Percentiles rank a stretch among this genome's conserved stretches.
Evolutionary conservation across 1,140 invertebrate genomes (phyloP).

Genomic region (Calosoma granatense): DNA sequence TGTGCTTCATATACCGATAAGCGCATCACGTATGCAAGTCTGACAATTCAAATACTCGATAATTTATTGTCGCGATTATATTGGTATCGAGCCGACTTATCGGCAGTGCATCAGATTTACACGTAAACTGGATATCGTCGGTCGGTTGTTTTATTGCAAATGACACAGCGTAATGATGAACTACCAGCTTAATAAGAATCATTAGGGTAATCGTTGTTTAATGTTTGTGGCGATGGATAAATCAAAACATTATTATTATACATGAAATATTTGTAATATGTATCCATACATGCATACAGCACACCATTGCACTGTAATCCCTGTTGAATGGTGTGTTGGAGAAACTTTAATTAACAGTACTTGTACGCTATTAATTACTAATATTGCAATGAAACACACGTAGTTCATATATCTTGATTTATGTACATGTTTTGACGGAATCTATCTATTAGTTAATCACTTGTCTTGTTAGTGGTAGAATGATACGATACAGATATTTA

Average conservation of each 20-base stretch:
- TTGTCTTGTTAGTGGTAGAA: too few relatives aligned
- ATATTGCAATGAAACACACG: too few relatives aligned
- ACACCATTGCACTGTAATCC: too few relatives aligned
- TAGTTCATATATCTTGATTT: too few relatives aligned
- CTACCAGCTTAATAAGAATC: slow-evolving; percentile 22
- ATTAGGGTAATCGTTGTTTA: slow-evolving; percentile 19
- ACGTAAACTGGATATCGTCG: neutral
- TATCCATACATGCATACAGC: too few relatives aligned
- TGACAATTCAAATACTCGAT: neutral
- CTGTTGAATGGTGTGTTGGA: too few relatives aligned
- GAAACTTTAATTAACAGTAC: too few relatives aligned
- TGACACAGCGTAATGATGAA: slow-evolving; percentile 20
- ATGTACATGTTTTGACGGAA: too few relatives aligned
- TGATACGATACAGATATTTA: too few relatives aligned
- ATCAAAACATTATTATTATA: slow-evolving; percentile 14
- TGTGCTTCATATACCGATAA: too few relatives aligned
- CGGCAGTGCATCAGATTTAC: neutral
- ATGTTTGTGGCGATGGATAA: slow-evolving; percentile 16
- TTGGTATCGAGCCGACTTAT: neutral
- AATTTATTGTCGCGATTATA: neutral
- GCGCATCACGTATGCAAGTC: neutral
- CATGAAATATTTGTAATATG: neutral
- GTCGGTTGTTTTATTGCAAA: neutral
- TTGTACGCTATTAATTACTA: too few relatives aligned
- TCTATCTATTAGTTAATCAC: too few relatives aligned